Conservation (phyloP, 1,140 invertebrate species). For the Leptinotarsa undecemlineata region DNA sequence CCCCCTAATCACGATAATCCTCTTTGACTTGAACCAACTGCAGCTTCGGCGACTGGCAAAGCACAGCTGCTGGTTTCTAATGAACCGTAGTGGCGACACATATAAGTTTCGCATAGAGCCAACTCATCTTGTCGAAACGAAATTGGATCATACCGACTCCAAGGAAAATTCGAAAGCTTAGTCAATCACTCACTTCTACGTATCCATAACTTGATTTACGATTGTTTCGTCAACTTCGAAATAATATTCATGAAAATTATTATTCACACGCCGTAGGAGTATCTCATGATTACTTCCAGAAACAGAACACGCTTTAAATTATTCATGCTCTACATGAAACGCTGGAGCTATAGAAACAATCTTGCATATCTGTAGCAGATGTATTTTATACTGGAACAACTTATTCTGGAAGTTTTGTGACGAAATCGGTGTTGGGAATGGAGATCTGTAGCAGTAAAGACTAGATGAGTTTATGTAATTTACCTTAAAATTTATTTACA, state of each 20-base stretch:
- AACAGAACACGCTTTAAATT: not conserved
- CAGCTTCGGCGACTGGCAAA: too few relatives aligned
- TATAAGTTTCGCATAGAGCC: too few relatives aligned
- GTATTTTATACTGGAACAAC: not conserved
- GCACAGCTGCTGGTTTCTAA: too few relatives aligned
- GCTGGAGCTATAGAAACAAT: slow-evolving; percentile 1
- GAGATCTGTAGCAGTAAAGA: not conserved
- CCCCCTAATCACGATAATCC: too few relatives aligned
- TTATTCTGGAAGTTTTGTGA: not conserved
- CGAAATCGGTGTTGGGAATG: not conserved
- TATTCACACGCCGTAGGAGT: slow-evolving; percentile 1
- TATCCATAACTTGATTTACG: slow-evolving; percentile 1
- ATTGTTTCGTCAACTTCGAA: slow-evolving; percentile 5
- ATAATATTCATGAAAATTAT: slow-evolving; percentile 6
- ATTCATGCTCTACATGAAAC: not conserved
- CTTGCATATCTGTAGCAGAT: not conserved
- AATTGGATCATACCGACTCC: too few relatives aligned
- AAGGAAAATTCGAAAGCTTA: too few relatives aligned
- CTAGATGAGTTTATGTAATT: too few relatives aligned
- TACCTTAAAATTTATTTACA: too few relatives aligned
- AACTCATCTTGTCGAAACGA: too few relatives aligned
- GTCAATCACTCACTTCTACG: not conserved
- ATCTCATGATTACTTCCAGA: slow-evolving; percentile 1
- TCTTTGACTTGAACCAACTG: too few relatives aligned
- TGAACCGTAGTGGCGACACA: too few relatives aligned